These are phyloP conservation scores for Phaethornis superciliosus DNA, from an alignment of 2,113 vertebrate genomes.

Conservation along the genomic window DNA sequence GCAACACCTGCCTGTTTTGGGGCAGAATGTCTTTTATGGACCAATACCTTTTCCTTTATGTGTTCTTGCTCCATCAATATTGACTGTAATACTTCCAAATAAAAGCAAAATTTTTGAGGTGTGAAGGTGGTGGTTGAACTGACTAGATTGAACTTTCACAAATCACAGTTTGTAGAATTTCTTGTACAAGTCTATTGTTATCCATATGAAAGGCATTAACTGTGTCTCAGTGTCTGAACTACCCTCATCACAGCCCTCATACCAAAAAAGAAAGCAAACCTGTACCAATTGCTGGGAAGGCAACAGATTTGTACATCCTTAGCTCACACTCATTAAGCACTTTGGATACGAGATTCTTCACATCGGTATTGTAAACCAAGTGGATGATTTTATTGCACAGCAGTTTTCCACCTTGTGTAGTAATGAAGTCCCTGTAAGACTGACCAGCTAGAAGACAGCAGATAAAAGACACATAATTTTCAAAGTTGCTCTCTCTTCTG, in stretches of 20 bases:
- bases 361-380: conserved; percentile 58
- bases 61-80: background rate
- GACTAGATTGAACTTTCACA: background rate
- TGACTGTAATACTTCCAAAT: background rate
- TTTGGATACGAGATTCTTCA: conserved; percentile 62
- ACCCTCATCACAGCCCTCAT: background rate
- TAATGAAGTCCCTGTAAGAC: conserved; percentile 71
- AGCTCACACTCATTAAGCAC: conserved; percentile 80
- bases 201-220: background rate
- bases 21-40: background rate
- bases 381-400: conserved; percentile 87
- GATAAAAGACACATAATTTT: background rate
- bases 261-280: conserved; percentile 74
- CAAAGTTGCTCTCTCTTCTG: background rate
- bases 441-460: conserved; percentile 71
- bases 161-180: background rate
- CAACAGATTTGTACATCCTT: conserved; percentile 75
- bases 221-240: background rate
- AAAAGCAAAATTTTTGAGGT: background rate
- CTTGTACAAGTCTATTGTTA: background rate
- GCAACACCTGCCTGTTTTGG: background rate
- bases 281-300: conserved; percentile 92
- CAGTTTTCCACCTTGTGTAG: conserved; percentile 82
- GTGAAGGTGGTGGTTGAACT: background rate
- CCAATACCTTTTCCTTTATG: background rate